Conservation (phyloP, 2,888 invertebrate species). For the Epirrhoe alternata region DNA sequence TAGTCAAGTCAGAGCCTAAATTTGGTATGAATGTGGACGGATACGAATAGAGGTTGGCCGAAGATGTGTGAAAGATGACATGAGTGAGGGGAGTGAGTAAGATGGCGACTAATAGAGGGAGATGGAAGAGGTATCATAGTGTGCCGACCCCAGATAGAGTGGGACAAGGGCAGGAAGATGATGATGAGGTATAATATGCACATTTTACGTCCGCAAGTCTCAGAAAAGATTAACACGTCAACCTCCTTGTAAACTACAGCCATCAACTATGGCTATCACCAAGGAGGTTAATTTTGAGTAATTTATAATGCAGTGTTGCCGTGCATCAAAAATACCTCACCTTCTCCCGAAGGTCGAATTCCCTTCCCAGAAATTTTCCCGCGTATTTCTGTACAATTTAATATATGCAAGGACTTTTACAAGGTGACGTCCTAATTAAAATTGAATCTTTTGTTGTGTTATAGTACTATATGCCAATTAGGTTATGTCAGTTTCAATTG, state of each 20-base stretch:
- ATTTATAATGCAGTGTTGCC: slow-evolving; percentile 5
- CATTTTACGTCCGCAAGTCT: too few relatives aligned
- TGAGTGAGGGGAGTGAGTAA: too few relatives aligned
- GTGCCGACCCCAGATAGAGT: too few relatives aligned
- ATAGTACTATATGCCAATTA: slow-evolving; percentile 19
- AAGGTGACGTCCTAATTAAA: slow-evolving; percentile 38
- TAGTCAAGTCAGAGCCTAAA: too few relatives aligned
- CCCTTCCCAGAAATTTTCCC: slow-evolving; percentile 32
- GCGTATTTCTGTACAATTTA: slow-evolving; percentile 30
- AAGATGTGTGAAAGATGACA: too few relatives aligned
- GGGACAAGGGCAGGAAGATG: too few relatives aligned
- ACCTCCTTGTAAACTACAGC: neutral
- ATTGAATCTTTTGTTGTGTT: slow-evolving; percentile 16
- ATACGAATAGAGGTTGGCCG: too few relatives aligned
- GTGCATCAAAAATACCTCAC: slow-evolving; percentile 31
- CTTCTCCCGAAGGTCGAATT: slow-evolving; percentile 30
- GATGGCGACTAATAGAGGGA: too few relatives aligned
- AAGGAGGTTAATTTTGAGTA: neutral
- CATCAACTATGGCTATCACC: neutral
- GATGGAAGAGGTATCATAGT: too few relatives aligned
- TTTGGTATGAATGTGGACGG: too few relatives aligned
- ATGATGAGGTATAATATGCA: too few relatives aligned
- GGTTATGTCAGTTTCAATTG: slow-evolving; percentile 26
- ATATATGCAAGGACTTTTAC: slow-evolving; percentile 37
- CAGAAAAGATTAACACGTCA: neutral